A percentile compares a stretch with the other conserved stretches of the same genome.
Conservation (phyloP, 2,888 invertebrate species). For the Rhaphigaster nebulosa region DNA sequence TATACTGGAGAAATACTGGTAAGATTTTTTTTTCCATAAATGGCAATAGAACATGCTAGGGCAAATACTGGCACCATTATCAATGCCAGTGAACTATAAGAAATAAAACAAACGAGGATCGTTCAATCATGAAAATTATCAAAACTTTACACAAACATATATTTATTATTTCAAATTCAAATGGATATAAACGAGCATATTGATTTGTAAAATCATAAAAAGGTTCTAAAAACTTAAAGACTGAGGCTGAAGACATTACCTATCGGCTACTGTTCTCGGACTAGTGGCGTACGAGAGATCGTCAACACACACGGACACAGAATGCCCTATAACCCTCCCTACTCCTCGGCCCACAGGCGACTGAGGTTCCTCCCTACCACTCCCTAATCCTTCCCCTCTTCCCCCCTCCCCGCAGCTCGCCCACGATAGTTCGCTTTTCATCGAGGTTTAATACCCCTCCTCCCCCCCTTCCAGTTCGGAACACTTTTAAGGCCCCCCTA, state of each 20-base stretch:
- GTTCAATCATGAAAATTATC: neutral
- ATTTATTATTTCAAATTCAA: neutral
- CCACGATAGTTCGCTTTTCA: slow-evolving; percentile 27
- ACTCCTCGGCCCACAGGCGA: neutral
- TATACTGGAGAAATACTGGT: no score
- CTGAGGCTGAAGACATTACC: neutral
- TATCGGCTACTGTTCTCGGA: neutral
- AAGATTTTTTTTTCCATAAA: neutral
- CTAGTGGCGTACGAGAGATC: neutral
- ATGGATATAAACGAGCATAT: no score
- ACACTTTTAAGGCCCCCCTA: neutral
- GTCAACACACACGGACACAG: neutral
- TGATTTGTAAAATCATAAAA: no score
- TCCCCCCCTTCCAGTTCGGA: neutral
- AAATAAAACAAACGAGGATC: neutral
- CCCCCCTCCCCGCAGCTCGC: neutral
- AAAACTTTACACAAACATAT: neutral
- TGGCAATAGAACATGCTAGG: neutral
- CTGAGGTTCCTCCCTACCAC: neutral
- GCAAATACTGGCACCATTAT: neutral
- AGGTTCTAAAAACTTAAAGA: no score
- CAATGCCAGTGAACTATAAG: neutral
- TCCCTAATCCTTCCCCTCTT: neutral
- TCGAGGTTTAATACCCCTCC: neutral
- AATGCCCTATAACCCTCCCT: neutral